Evolutionary conservation across 2,113 vertebrate genomes (phyloP).

Genomic region (Tinamus guttatus): DNA sequence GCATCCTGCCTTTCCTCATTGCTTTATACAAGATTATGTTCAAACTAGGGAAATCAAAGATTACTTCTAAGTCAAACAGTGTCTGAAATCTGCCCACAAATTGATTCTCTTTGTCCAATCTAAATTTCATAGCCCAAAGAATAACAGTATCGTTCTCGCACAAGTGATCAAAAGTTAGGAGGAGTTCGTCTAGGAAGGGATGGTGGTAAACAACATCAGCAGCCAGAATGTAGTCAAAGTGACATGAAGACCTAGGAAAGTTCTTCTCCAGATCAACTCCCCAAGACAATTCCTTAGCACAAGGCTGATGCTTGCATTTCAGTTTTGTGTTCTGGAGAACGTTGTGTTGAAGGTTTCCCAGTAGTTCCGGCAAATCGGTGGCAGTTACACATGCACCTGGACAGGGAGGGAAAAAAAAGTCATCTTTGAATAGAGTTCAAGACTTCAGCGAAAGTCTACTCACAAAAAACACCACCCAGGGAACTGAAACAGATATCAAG

Average conservation of each 20-base stretch:
- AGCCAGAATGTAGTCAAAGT: conserved; percentile 92
- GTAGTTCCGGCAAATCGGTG: conserved; percentile 91
- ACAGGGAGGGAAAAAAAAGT: conserved; percentile 15
- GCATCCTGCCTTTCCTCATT: conserved; percentile 76
- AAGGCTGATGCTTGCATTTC: conserved; percentile 85
- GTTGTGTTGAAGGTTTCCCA: conserved; percentile 93
- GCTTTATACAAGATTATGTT: conserved; percentile 92
- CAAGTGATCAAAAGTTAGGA: conserved; percentile 91
- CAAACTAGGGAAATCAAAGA: conserved; percentile 89
- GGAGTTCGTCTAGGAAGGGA: conserved; percentile 88
- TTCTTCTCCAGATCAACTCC: conserved; percentile 85
- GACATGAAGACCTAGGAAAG: conserved; percentile 83
- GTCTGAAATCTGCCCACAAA: conserved; percentile 88
- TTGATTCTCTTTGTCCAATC: conserved; percentile 87
- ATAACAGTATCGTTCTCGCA: conserved; percentile 88
- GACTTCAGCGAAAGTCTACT: neutral
- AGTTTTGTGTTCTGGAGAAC: conserved; percentile 86
- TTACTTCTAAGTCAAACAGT: conserved; percentile 86
- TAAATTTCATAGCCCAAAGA: conserved; percentile 95
- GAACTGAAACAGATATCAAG: neutral
- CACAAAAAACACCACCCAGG: neutral
- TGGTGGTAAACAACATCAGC: conserved; percentile 95
- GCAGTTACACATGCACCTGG: conserved; percentile 92
- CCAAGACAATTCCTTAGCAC: conserved; percentile 90
- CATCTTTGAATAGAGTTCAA: neutral